phyloP scores from a whole-genome alignment of 2,888 invertebrate genomes.

The Ormyrus pomaceus region DNA sequence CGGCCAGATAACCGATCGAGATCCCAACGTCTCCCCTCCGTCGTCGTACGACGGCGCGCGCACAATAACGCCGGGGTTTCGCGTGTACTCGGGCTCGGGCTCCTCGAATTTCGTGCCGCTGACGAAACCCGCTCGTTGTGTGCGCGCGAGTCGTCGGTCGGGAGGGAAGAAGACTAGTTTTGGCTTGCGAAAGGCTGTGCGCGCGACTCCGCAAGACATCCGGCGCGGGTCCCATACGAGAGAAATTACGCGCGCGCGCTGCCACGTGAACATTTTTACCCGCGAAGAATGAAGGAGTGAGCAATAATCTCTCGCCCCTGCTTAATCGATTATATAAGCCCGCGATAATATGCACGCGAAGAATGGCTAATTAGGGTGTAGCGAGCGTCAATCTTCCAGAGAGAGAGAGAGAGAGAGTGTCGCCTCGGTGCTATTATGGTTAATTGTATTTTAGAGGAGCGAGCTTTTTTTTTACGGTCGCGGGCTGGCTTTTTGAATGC shows the following conservation, averaged over 20 bases:
- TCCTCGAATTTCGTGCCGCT: slow-evolving; percentile 29
- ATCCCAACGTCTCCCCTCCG: neutral
- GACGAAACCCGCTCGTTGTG: slow-evolving; percentile 26
- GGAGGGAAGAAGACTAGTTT: slow-evolving; percentile 48
- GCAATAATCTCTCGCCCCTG: slow-evolving; percentile 30
- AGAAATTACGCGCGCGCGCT: slow-evolving; percentile 46
- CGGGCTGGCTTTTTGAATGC: neutral
- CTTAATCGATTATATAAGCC: slow-evolving; percentile 55
- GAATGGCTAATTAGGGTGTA: slow-evolving; percentile 52
- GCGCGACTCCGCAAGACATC: slow-evolving; percentile 25
- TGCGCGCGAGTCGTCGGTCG: slow-evolving; percentile 21
- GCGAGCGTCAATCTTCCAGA: slow-evolving; percentile 34
- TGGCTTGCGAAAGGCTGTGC: slow-evolving; percentile 36
- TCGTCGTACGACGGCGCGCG: neutral
- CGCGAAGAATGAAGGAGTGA: slow-evolving; percentile 41
- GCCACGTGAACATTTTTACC: slow-evolving; percentile 7
- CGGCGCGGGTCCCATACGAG: slow-evolving; percentile 38
- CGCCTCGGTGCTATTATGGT: slow-evolving; percentile 20
- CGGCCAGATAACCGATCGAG: slow-evolving; percentile 4
- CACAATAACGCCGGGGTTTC: neutral
- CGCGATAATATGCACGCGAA: slow-evolving; percentile 41
- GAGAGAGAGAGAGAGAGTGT: slow-evolving; percentile 45
- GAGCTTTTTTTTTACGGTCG: too few species aligned
- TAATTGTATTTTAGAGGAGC: neutral
- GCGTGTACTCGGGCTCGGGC: neutral